Evolutionary conservation across 1,140 invertebrate species (phyloP).

Genomic region (Hylyphantes graminicola): DNA sequence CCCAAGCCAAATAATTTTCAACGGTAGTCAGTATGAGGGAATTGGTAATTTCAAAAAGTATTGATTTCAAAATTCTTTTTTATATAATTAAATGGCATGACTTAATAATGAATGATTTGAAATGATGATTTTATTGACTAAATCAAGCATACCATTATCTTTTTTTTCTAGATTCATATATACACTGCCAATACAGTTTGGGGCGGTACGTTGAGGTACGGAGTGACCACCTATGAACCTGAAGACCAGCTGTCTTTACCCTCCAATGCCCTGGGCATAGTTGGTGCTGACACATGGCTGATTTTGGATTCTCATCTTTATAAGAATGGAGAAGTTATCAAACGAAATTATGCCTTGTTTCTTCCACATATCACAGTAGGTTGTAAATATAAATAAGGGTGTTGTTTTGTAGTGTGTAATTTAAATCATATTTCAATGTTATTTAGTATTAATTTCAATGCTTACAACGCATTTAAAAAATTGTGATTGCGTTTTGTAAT

Average conservation of each 20-base stretch:
- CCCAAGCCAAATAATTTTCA: no score
- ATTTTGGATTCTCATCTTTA: conserved; percentile 68
- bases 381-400: background rate
- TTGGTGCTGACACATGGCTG: conserved; percentile 52
- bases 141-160: background rate
- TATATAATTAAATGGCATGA: no score
- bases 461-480: no score
- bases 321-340: conserved; percentile 67
- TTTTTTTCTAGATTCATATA: conserved; percentile 19
- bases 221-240: conserved; percentile 74
- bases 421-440: no score
- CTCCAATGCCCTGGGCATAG: conserved; percentile 12
- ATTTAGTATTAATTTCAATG: no score
- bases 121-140: no score
- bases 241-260: conserved; percentile 28
- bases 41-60: no score
- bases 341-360: conserved; percentile 69
- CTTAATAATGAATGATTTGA: no score
- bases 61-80: no score
- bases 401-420: no score
- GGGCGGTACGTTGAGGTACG: conserved; percentile 78
- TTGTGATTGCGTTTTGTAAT: no score
- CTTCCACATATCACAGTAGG: conserved; percentile 67
- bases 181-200: conserved; percentile 25
- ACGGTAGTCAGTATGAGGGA: no score